These are phyloP conservation scores for Zoanthus solanderi DNA, from an alignment of 92 coral and sea anemone genomes.

Conservation along the genomic window DNA sequence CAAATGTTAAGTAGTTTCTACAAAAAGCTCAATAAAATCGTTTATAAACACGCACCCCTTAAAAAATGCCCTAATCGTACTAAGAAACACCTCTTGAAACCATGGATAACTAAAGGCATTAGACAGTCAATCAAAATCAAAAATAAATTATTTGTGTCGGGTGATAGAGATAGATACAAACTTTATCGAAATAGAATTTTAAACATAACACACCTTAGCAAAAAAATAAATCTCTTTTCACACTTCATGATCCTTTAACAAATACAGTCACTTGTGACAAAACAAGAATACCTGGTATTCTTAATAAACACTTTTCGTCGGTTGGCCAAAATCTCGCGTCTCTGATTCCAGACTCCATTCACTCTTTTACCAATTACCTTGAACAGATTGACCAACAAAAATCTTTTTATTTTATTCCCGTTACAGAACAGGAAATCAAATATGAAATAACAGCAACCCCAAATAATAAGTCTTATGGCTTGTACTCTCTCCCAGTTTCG, in stretches of 20 bases:
- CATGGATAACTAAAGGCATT: conserved; percentile 16
- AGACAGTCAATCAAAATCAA: background rate
- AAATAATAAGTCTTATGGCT: conserved; percentile 32
- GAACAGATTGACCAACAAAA: conserved; percentile 38
- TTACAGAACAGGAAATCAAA: conserved; percentile 28
- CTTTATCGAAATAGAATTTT: conserved; percentile 19
- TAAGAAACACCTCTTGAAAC: background rate
- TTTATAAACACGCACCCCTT: conserved; percentile 3
- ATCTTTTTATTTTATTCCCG: conserved; percentile 24
- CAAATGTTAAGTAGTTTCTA: too few relatives aligned
- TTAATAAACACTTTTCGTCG: conserved; percentile 40
- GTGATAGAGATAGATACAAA: background rate
- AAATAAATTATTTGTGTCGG: background rate
- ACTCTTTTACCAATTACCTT: conserved; percentile 29
- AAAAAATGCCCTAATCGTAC: background rate
- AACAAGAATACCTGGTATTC: conserved; percentile 28
- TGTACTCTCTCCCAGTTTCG: conserved; percentile 18
- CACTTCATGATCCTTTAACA: conserved; percentile 43
- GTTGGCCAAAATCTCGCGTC: conserved; percentile 43
- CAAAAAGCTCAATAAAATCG: background rate
- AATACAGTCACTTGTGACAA: conserved; percentile 23
- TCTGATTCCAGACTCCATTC: conserved; percentile 5
- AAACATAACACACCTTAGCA: conserved; percentile 18
- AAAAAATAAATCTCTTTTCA: conserved; percentile 23
- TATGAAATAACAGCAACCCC: background rate